Evolutionary conservation across 2,113 vertebrate genomes (phyloP), one percentile per base, ranked within the genome.

Genomic region (Eulemur macaco): DNA sequence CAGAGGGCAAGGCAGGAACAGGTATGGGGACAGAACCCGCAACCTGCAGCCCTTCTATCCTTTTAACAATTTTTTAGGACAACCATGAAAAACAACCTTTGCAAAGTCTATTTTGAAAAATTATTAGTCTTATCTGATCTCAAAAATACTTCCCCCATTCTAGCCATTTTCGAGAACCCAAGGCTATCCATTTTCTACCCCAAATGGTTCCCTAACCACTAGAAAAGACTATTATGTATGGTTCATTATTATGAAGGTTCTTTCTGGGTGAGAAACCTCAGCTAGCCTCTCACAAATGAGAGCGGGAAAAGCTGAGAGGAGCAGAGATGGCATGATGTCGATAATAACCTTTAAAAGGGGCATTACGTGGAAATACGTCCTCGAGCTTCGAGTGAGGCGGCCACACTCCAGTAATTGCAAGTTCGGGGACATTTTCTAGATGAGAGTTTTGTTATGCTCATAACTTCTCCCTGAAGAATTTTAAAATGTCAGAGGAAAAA

Each of bases 361-460:
- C 25, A 13, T 83, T 27, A 23, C 6, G 56, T 21, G 15, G 54
- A 83, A 50, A 34, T 0, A 4, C 7, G 1, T 42, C 54, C 83
- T 29, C 4, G 5, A 20, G 50, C 10, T 63, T 76, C 0, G 10
- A 31, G 9, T 23, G 1, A 56, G 52, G 17, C 2, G 0, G 83
- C 93, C 29, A 3, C 56, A 5, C 95, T 63, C 76, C 86, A 3
- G 45, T 25, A 58, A 80, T 13, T 31, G 81, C 71, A 73, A 76
- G 95, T 42, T 37, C 0, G 0, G 88, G 34, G 47, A 88, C 92
- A 69, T 95, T 95, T 96, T 95, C 89, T 34, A 74, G 50, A 71
- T 7, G 42, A 94, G 86, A 95, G 56, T 86, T 86, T 63, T 64
- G 37, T 86, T 81, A 31, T 45, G 56, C 39, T 84, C 42, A 18